These are phyloP conservation scores for Metaphire vulgaris DNA, from an alignment of 1,140 invertebrate species.

Conservation along the genomic window DNA sequence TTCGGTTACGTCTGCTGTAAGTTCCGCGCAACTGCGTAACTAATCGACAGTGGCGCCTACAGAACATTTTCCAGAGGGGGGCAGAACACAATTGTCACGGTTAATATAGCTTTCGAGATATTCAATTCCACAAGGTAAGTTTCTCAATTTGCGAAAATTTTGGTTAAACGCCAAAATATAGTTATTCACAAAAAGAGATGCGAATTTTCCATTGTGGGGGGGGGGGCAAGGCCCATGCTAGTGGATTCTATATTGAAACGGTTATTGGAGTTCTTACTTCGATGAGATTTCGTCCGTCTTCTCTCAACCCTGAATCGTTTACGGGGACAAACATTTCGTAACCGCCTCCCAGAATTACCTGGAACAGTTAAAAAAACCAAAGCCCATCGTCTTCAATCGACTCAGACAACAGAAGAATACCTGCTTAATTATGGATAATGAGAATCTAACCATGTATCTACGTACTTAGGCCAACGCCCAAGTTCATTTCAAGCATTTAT, in stretches of 20 bases:
- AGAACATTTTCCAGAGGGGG: background rate
- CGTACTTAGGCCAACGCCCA: too few relatives aligned
- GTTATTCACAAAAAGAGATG: background rate
- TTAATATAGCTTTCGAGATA: background rate
- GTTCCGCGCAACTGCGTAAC: too few relatives aligned
- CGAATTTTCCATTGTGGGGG: background rate
- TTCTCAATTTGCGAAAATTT: background rate
- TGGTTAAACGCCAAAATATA: background rate
- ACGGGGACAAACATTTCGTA: conserved; percentile 14
- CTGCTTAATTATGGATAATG: too few relatives aligned
- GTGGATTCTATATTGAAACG: background rate
- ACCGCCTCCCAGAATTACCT: conserved; percentile 29
- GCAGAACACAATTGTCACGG: background rate
- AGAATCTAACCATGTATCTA: too few relatives aligned
- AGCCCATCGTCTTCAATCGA: background rate
- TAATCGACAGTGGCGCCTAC: too few relatives aligned
- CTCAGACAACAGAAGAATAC: background rate
- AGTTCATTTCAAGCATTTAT: background rate
- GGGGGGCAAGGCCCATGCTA: background rate
- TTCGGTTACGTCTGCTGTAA: background rate
- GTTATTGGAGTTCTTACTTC: background rate
- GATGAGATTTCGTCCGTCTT: conserved; percentile 35
- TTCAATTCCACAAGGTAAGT: background rate
- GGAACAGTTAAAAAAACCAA: background rate
- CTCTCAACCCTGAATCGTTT: conserved; percentile 27